A percentile compares a stretch with the other conserved stretches of the same genome.
These are phyloP conservation scores for Sepioteuthis lessoniana DNA, from an alignment of 2,888 invertebrate genomes.

Conservation along the genomic window DNA sequence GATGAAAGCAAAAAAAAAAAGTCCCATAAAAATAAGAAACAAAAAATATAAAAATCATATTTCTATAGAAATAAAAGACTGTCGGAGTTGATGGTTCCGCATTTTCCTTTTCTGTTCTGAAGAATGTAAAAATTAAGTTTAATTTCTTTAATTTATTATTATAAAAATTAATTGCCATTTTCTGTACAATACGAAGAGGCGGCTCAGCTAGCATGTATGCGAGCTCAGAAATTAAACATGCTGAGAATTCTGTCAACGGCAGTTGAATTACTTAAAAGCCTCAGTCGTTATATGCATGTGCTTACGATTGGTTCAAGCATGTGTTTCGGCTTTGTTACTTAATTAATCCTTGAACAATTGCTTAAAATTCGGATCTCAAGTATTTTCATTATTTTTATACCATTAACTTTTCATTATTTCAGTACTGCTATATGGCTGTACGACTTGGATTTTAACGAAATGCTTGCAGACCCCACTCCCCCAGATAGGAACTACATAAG, in stretches of 20 bases:
- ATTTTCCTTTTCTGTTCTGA: neutral
- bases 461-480: too few relatives aligned
- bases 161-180: neutral
- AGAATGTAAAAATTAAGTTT: neutral
- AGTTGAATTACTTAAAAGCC: neutral
- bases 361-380: neutral
- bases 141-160: neutral
- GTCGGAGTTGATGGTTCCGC: neutral
- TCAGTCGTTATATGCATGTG: neutral
- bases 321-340: neutral
- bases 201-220: neutral
- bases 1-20: neutral
- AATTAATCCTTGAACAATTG: neutral
- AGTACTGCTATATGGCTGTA: too few relatives aligned
- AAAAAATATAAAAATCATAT: neutral
- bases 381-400: neutral
- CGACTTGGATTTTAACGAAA: too few relatives aligned
- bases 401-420: too few relatives aligned
- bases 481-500: too few relatives aligned
- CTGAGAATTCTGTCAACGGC: neutral
- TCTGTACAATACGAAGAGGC: neutral
- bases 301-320: too few relatives aligned
- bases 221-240: neutral
- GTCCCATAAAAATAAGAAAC: neutral
- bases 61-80: neutral